Evolutionary conservation across 2,888 invertebrate species (phyloP), one percentile per base, ranked within the genome.

Genomic region (Sminthurides aquaticus): DNA sequence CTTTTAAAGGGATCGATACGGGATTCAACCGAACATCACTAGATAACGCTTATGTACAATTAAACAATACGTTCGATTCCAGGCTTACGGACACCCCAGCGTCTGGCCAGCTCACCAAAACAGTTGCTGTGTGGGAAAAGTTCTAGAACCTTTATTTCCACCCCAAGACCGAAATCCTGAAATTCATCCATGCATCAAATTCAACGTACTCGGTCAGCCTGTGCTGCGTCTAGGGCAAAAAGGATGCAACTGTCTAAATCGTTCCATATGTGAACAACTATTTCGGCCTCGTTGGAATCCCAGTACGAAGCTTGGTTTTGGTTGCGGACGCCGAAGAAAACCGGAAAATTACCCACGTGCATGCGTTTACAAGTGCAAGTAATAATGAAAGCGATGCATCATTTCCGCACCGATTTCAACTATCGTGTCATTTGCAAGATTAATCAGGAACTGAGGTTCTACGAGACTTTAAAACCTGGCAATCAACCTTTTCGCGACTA

Each of bases 21-120:
- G n/a, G n/a, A n/a, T n/a, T n/a, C n/a, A n/a, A n/a, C n/a, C n/a
- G n/a, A n/a, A n/a, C n/a, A n/a, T n/a, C n/a, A n/a, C n/a, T n/a
- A n/a, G n/a, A n/a, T n/a, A n/a, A n/a, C n/a, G n/a, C n/a, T n/a
- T n/a, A n/a, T n/a, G n/a, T n/a, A n/a, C n/a, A n/a, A n/a, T n/a
- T n/a, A n/a, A n/a, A n/a, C n/a, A n/a, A n/a, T n/a, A n/a, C n/a
- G n/a, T n/a, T n/a, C n/a, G n/a, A n/a, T 34, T 34, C 8, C 24
- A 48, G 24, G 55, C 54, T 20, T 64, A 52, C 25, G 34, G 52
- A 3, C 58, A 58, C 18, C 58, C 58, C 8, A 20, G 27, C 34
- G 48, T 48, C 3, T 43, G 58, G 15, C 11, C 34, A 2, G 3
- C 27, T 8, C 49, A 11, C 25, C n/a, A 49, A 27, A 27, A 1